Conservation (phyloP, 2,797 vertebrate species). For the Aulostomus chinensis region DNA sequence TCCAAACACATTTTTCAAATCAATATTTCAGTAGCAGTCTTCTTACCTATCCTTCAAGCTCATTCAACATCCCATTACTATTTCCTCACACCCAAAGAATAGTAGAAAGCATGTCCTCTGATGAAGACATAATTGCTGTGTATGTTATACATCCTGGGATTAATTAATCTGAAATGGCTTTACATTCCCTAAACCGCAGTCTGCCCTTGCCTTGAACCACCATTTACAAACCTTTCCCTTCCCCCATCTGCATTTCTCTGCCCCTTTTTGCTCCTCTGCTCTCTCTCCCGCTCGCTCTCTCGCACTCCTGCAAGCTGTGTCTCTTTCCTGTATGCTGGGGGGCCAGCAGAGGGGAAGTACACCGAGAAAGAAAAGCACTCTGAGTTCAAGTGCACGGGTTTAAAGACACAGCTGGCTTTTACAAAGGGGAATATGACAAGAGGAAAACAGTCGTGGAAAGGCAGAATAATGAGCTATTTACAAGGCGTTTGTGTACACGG, state of each 20-base stretch:
- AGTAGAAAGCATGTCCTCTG: neutral
- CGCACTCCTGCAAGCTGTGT: constrained; percentile 64
- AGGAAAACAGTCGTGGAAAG: constrained; percentile 43
- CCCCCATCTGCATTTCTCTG: constrained; percentile 72
- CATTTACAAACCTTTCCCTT: constrained; percentile 66
- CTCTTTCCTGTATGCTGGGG: constrained; percentile 77
- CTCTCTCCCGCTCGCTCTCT: constrained; percentile 23
- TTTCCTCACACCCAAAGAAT: neutral
- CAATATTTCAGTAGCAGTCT: constrained; percentile 51
- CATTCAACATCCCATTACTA: constrained; percentile 20
- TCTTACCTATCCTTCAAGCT: constrained; percentile 7
- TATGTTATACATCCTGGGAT: neutral
- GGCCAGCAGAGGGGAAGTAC: constrained; percentile 76
- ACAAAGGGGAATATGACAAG: constrained; percentile 52
- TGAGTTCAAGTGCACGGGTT: constrained; percentile 76
- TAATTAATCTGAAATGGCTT: constrained; percentile 2
- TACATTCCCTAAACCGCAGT: constrained; percentile 41
- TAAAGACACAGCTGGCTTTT: constrained; percentile 73
- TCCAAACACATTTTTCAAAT: constrained; percentile 54
- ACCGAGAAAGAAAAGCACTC: constrained; percentile 70
- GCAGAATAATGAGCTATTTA: constrained; percentile 52
- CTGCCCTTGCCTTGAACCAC: constrained; percentile 50
- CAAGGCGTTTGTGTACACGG: constrained; percentile 16
- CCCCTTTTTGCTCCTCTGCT: constrained; percentile 67
- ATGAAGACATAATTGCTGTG: constrained; percentile 1